Evolutionary conservation across 2,797 vertebrate genomes (phyloP), one percentile per base, ranked within the genome.

Genomic region (Sebastes itinus): DNA sequence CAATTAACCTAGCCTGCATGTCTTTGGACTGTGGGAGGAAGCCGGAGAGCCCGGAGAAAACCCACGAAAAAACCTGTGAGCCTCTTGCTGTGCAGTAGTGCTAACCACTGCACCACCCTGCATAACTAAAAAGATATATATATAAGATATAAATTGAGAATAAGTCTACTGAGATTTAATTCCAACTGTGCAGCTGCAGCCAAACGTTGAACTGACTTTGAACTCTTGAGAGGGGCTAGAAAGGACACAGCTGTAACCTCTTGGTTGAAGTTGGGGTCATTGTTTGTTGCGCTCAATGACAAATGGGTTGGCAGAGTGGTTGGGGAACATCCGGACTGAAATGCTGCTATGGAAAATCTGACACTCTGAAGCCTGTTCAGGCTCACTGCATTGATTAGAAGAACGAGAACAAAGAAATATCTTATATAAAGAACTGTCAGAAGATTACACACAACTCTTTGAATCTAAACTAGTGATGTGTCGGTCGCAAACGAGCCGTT

Each of bases 241-340:
- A 58, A 75, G 87, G 85, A 88, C 64, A 83, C 91, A 91, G 88
- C 87, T 92, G 87, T 66, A 75, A 78, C 77, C 60, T 69, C 33
- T 58, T 52, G 23, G 69, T 70, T 65, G 28, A 88, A 30, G 67
- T 75, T 20, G 63, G 79, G 81, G 66, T 83, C 83, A 89, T 87
- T 90, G 83, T 89, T 80, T 77, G 16, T 12, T 42, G 38, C 27
- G 25, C 66, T 81, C 66, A 56, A 33, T 27, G 67, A 86, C 4
- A 89, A 77, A 64, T 25, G 35, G 33, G 33, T 72, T 83, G 79
- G 55, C 72, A 54, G 52, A 1, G 8, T 22, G 56, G 30, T 9
- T 28, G 75, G 74, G 71, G 89, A 90, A 89, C 87, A 87, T 89
- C 83, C 64, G 52, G 75, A 61, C 10, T 18, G 73, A 89, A 85